phyloP scores from a whole-genome alignment of 2,113 vertebrate genomes.

The Poecilia latipinna region DNA sequence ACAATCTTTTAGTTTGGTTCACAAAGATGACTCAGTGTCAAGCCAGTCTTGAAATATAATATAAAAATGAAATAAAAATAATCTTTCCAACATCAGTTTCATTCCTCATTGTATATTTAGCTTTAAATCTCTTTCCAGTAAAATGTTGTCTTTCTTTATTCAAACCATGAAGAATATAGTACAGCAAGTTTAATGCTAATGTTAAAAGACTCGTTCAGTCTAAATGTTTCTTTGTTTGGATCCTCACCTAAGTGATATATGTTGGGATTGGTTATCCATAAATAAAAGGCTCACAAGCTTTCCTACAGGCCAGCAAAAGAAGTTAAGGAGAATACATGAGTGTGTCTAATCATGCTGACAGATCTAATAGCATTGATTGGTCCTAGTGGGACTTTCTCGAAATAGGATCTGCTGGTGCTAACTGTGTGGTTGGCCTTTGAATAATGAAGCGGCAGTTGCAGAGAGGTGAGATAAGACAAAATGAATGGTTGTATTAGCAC shows the following conservation, averaged over 20 bases:
- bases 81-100: neutral
- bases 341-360: conserved; percentile 55
- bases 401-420: conserved; percentile 50
- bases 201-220: neutral
- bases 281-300: conserved; percentile 45
- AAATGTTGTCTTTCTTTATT: neutral
- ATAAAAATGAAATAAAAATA: neutral
- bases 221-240: conserved; percentile 27
- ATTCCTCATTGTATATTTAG: neutral
- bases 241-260: conserved; percentile 30
- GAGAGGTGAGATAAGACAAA: conserved; percentile 37
- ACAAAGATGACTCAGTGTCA: neutral
- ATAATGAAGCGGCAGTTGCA: conserved; percentile 60
- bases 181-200: conserved; percentile 4
- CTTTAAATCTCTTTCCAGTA: neutral
- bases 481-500: conserved; percentile 41
- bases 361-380: conserved; percentile 66
- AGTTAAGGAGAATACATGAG: conserved; percentile 48
- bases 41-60: neutral
- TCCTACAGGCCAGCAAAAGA: conserved; percentile 31
- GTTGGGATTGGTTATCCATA: conserved; percentile 42
- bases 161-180: neutral
- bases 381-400: conserved; percentile 42
- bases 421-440: conserved; percentile 65
- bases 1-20: neutral